Conservation (phyloP, 2,888 invertebrate species). For the Agriotes lineatus region DNA sequence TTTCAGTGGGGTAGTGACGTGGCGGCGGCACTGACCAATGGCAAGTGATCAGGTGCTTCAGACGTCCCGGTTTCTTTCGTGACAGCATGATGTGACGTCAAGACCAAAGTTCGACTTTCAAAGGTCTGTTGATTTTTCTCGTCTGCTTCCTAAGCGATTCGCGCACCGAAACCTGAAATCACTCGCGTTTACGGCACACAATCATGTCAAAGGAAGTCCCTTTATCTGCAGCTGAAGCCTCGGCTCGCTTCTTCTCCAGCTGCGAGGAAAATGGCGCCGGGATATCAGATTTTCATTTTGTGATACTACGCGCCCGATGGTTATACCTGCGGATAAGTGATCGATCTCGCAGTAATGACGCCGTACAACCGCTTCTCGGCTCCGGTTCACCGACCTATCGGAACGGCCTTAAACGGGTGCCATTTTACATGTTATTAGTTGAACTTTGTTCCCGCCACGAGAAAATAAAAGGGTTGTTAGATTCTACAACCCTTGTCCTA, state of each 20-base stretch:
- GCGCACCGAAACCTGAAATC: background rate
- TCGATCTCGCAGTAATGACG: conserved; percentile 13
- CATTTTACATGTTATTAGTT: conserved; percentile 7
- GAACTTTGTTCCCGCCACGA: background rate
- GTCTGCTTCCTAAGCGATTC: background rate
- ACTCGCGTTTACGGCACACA: background rate
- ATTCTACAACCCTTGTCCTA: background rate
- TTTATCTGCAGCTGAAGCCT: background rate
- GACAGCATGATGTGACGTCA: conserved; percentile 6
- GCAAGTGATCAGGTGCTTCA: background rate
- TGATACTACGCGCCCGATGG: background rate
- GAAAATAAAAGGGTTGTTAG: conserved; percentile 1
- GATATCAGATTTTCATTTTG: conserved; percentile 2
- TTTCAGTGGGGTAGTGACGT: conserved; percentile 2
- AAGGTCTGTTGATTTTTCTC: background rate
- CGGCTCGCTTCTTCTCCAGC: no score
- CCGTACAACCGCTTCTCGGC: background rate
- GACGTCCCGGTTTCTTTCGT: background rate
- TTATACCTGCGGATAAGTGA: conserved; percentile 6
- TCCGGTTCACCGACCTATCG: conserved; percentile 19
- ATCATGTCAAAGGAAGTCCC: background rate
- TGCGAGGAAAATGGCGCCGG: background rate
- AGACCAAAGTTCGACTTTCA: background rate
- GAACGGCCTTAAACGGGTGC: conserved; percentile 6
- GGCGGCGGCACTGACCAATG: conserved; percentile 6